phyloP scores from a whole-genome alignment of 2,797 vertebrate genomes.

The Chromis chromis region DNA sequence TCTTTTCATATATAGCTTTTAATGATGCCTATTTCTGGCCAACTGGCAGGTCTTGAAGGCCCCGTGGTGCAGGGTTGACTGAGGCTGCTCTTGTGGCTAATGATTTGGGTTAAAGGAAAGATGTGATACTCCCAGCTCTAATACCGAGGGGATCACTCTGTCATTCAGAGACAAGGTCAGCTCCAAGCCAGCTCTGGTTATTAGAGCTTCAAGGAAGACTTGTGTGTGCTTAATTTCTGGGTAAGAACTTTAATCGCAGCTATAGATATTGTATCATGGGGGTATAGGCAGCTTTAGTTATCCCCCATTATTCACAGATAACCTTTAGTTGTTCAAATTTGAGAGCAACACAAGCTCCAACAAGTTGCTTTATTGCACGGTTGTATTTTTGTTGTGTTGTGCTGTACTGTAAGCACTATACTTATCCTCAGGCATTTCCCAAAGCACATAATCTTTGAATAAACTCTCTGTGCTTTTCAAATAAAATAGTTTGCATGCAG shows the following conservation, averaged over 20 bases:
- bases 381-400: conserved; percentile 18
- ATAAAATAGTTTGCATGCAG: conserved; percentile 26
- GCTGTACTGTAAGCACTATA: conserved; percentile 20
- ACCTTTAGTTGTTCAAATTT: neutral
- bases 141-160: conserved; percentile 40
- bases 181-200: conserved; percentile 40
- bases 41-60: conserved; percentile 60
- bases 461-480: conserved; percentile 47
- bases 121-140: conserved; percentile 48
- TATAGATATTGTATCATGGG: neutral
- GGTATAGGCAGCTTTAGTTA: neutral
- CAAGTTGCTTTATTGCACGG: neutral
- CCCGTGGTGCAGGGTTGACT: conserved; percentile 51
- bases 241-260: conserved; percentile 8
- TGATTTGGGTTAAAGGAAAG: conserved; percentile 64
- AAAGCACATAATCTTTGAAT: conserved; percentile 72
- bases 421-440: conserved; percentile 67
- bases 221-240: conserved; percentile 27
- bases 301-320: neutral
- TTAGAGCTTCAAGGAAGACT: conserved; percentile 50
- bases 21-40: conserved; percentile 65
- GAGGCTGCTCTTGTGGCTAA: conserved; percentile 53
- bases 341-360: neutral
- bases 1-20: conserved; percentile 61
- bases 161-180: conserved; percentile 55